Percentiles rank a stretch among this genome's conserved stretches.
These are phyloP conservation scores for Phyllopteryx taeniolatus DNA, from an alignment of 2,113 vertebrate genomes.

Conservation along the genomic window DNA sequence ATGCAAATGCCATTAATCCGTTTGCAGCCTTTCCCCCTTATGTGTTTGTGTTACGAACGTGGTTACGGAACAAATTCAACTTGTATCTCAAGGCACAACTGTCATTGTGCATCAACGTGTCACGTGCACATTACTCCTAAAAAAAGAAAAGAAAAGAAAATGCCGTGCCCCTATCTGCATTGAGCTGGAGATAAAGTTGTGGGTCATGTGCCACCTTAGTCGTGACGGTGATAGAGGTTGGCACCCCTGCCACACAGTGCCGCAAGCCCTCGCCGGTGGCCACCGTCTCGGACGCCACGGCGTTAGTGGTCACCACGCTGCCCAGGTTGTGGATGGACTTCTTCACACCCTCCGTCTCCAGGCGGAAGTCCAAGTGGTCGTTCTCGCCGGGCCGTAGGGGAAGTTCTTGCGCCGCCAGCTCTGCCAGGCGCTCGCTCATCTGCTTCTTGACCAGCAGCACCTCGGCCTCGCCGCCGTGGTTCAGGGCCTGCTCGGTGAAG, in stretches of 20 bases:
- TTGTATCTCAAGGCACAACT: too few relatives aligned
- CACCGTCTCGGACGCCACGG: conserved; percentile 89
- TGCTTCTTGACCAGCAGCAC: conserved; percentile 96
- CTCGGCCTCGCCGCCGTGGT: conserved; percentile 89
- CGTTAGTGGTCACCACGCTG: conserved; percentile 89
- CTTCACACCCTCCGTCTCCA: conserved; percentile 91
- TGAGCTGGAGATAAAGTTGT: too few relatives aligned
- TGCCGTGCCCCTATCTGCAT: too few relatives aligned
- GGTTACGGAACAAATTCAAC: too few relatives aligned
- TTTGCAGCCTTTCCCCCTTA: too few relatives aligned
- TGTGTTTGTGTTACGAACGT: too few relatives aligned
- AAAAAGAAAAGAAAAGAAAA: too few relatives aligned
- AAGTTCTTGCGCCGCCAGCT: conserved; percentile 83
- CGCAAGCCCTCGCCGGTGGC: conserved; percentile 89
- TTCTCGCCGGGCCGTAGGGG: conserved; percentile 90
- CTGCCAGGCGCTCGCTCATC: conserved; percentile 88
- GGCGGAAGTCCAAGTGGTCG: conserved; percentile 87
- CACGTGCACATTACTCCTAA: too few relatives aligned
- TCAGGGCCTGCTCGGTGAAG: conserved; percentile 91
- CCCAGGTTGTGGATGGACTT: conserved; percentile 97
- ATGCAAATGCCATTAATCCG: too few relatives aligned
- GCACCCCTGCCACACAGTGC: conserved; percentile 86
- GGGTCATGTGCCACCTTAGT: conserved; percentile 62
- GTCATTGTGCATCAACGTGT: too few relatives aligned
- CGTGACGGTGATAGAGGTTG: conserved; percentile 88